Base-by-base conservation (phyloP, 2,113 vertebrate genomes). In the Osmerus eperlanus region DNA sequence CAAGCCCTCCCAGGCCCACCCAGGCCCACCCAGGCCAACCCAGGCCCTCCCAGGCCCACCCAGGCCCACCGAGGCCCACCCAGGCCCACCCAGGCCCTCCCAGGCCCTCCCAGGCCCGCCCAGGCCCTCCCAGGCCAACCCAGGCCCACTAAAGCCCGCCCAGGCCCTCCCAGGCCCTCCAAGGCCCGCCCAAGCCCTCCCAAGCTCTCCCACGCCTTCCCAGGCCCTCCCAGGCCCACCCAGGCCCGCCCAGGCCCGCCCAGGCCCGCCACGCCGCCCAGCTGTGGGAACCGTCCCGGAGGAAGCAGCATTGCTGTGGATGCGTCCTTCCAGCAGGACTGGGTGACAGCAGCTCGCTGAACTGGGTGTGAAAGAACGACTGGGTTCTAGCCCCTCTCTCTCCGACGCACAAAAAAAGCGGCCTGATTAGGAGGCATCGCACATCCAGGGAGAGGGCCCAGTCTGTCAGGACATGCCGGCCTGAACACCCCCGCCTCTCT, bases 401-500 rank as follows among this genome's bases (percentile, higher is more conserved):
- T 77, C 78, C 65, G 81, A 84, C 76, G 70, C 77, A 68, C 61
- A 72, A 74, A 81, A 68, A 70, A 11, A 8, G 67, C 63, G 67
- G 68, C 68, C 83, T 78, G 74, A 78, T 87, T 71, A 68, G 65
- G 68, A 86, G 72, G 81, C 74, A 79, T 61, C 76, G 85, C 84
- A 29, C 23, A 6, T 28, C 25, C 32, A 21, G 21, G 21, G 29
- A 72, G 52, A 84, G 81, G 83, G 82, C 78, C 77, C 79, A 78
- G 80, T 68, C 74, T 78, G 78, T 88, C 81, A 78, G 81, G 81
- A 78, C 79, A 67, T 51, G 76, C 66, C 75, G 83, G 81, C 79
- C 80, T 73, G 81, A 82, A 78, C 76, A 79, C 61, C 81, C 73
- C 77, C 80, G 29, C 29, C 36, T 41, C 8, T 41, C 36, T 41